Evolutionary conservation across 2,888 invertebrate genomes (phyloP), one percentile per base, ranked within the genome.

Genomic region (Embidobia sp.): DNA sequence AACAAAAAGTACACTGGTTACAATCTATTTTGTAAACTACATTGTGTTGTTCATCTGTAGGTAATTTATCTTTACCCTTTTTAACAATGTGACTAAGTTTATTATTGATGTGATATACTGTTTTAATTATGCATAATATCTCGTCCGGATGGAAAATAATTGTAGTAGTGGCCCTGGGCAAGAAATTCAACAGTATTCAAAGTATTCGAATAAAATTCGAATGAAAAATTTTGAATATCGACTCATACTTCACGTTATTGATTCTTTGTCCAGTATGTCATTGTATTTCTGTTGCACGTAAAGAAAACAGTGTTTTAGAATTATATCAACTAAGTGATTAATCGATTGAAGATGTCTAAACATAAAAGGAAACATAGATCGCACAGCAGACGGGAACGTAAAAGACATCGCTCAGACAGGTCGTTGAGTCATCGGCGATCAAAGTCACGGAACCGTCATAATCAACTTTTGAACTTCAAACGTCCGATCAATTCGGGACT

Each of bases 251-350:
- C 46, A 46, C 10, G 27, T 26, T 46, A 27, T 46, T 46, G 26
- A 46, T 10, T 46, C 15, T 7, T 3, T 26, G 5, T 3, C 7
- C 11, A 26, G 15, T 13, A 13, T 26, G 11, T 27, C 46, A 46
- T 46, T 46, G 46, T 46, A 6, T 46, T 27, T 27, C 27, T 46
- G 46, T 46, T 27, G 15, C 46, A 46, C 42, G 10, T 42, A 46
- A 27, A 7, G 19, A 5, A n/a, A 27, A 46, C 42, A 42, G 33
- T 33, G 10, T 37, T 19, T 3, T 42, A n/a, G 19, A 22, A 22
- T 33, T 33, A 33, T 10, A 6, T 33, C 1, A 33, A 33, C 10
- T 33, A 5, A 37, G 15, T 6, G 4, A 11, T 13, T 4, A 3
- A 3, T 22, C 3, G 22, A 22, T 4, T 4, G 22, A 22, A 22